These are phyloP conservation scores for Argyrosomus japonicus DNA, from an alignment of 2,113 vertebrate species.

Conservation along the genomic window DNA sequence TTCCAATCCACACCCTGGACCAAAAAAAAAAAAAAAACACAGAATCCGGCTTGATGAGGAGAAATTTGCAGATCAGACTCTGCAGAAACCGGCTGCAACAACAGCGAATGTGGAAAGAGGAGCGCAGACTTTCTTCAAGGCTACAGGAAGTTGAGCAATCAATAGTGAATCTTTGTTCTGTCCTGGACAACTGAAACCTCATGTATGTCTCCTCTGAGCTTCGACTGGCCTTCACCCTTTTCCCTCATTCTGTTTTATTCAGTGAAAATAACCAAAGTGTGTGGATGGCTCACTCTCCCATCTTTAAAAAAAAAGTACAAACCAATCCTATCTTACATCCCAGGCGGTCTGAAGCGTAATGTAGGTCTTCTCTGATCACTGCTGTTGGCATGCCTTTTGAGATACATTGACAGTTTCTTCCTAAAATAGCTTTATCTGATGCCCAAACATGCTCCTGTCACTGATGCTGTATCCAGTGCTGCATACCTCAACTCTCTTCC, in stretches of 20 bases:
- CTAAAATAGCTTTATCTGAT: slow-evolving; percentile 76
- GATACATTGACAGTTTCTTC: slow-evolving; percentile 72
- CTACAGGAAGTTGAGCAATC: not conserved
- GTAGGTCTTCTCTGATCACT: slow-evolving; percentile 71
- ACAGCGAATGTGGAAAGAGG: not conserved
- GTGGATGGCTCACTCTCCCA: slow-evolving; percentile 28
- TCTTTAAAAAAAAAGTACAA: slow-evolving; percentile 44
- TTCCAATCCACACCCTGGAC: not conserved
- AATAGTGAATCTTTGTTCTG: slow-evolving; percentile 3
- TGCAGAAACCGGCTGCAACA: too few relatives aligned
- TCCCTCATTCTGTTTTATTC: not conserved
- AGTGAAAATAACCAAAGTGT: slow-evolving; percentile 6
- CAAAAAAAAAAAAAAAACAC: not conserved
- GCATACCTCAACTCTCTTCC: slow-evolving; percentile 36
- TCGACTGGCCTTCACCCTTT: not conserved
- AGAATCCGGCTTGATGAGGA: not conserved
- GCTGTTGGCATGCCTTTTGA: slow-evolving; percentile 66
- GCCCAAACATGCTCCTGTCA: slow-evolving; percentile 73
- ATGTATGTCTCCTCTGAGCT: slow-evolving; percentile 3
- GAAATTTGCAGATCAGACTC: not conserved
- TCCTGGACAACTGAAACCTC: not conserved
- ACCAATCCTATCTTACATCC: slow-evolving; percentile 38
- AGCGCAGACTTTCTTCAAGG: not conserved
- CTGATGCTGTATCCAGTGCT: slow-evolving; percentile 62
- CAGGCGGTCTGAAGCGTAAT: slow-evolving; percentile 40